Base-by-base conservation (phyloP, 2,888 invertebrate genomes). In the Leptogaster cylindrica region DNA sequence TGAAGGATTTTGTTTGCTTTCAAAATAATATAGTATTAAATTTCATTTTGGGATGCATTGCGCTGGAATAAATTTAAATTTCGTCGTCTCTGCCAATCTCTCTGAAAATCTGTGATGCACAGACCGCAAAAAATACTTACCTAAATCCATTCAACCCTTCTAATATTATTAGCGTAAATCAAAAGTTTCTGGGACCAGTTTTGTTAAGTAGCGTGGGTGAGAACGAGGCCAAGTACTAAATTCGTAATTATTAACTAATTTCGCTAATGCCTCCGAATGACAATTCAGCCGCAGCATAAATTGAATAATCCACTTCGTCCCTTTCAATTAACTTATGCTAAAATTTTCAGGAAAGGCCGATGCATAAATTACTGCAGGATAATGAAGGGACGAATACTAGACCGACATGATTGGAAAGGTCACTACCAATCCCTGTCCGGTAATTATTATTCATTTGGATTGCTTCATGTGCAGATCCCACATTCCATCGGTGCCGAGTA, bases 401-500 rank as follows among this genome's bases (percentile, higher is more conserved):
- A 6, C 31, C 3, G 16, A 50, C 50, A 50, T 25, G 28, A 50
- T 50, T 25, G 27, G 27, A 50, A 50, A 50, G 50, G 50, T 50
- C 50, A 50, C 50, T 50, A 50, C 27, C 27, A 50, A 28, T 25
- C 50, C 50, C 27, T 16, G 27, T 50, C 28, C 50, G 25, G 50
- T 50, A 50, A 50, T 50, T 50, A 50, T 50, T 50, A 50, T 50
- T 50, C 50, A 50, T 50, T 50, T 50, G 50, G 27, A 50, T 50
- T 50, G 50, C 50, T 50, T 50, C 50, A 50, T 50, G 27, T 50
- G 50, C 50, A 50, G 50, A 1, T n/a, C 12, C 14, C 50, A 50
- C 50, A 27, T 12, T 50, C 16, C 50, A 10, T 3, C 16, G 7
- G 18, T 5, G 12, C 8, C n/a, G n/a, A n/a, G n/a, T n/a, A 16